Evolutionary conservation across 2,888 invertebrate genomes (phyloP).

Genomic region (Luffia ferchaultella): DNA sequence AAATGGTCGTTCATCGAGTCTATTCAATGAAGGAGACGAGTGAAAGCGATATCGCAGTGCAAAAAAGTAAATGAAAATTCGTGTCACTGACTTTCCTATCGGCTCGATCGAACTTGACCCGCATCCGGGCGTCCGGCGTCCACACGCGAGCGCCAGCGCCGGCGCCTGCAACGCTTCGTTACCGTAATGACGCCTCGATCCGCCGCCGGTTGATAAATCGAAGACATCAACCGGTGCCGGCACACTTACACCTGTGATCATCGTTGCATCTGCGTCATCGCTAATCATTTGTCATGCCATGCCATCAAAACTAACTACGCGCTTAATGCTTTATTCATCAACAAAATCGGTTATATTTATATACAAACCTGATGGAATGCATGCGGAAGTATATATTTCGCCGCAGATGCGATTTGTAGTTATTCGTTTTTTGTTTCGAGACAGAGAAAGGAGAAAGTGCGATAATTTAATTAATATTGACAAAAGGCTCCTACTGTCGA

Average conservation of each 20-base stretch:
- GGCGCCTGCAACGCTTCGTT: no score
- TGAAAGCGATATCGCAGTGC: slow-evolving; percentile 59
- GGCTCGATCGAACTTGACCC: slow-evolving; percentile 40
- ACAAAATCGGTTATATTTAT: no score
- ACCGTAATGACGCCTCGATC: neutral
- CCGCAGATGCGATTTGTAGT: neutral
- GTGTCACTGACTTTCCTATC: slow-evolving; percentile 58
- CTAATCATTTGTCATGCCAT: neutral
- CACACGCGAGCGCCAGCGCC: no score
- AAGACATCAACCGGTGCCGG: neutral
- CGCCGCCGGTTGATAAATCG: neutral
- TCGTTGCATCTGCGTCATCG: neutral
- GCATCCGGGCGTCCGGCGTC: slow-evolving; percentile 20
- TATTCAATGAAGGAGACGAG: slow-evolving; percentile 42
- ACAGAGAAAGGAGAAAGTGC: neutral
- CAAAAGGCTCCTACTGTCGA: neutral
- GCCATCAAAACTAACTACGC: no score
- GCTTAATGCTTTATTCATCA: no score
- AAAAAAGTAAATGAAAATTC: slow-evolving; percentile 59
- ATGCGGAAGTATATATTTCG: no score
- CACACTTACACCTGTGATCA: neutral
- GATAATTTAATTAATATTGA: neutral
- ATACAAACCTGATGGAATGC: no score
- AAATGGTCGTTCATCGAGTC: slow-evolving; percentile 48
- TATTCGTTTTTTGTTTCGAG: neutral